These are phyloP conservation scores for Heliconius hewitsoni DNA, from an alignment of 1,140 invertebrate species.

Conservation along the genomic window DNA sequence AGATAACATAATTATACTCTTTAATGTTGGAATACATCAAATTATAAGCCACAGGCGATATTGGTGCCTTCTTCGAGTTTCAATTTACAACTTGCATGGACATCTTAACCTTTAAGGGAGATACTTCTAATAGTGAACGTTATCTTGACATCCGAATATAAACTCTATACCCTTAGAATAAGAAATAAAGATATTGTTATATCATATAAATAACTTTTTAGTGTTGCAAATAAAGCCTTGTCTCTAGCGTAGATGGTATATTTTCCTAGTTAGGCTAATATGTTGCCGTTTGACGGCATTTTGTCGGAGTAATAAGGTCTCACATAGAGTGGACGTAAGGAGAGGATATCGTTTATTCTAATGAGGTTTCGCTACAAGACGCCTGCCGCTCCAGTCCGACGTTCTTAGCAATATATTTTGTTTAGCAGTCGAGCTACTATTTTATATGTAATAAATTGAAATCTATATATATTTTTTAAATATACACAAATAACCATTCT, in stretches of 20 bases:
- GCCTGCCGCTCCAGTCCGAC: slow-evolving; percentile 52
- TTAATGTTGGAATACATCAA: background rate
- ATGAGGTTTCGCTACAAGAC: slow-evolving; percentile 73
- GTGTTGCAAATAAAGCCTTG: slow-evolving; percentile 48
- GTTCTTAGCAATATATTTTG: slow-evolving; percentile 45
- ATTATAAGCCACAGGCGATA: slow-evolving; percentile 44
- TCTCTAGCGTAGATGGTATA: slow-evolving; percentile 41
- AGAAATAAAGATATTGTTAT: slow-evolving; percentile 52
- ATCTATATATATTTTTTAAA: background rate
- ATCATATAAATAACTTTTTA: slow-evolving; percentile 16
- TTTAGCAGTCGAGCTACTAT: slow-evolving; percentile 46
- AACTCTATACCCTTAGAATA: slow-evolving; percentile 52
- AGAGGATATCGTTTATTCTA: slow-evolving; percentile 81
- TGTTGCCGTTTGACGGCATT: slow-evolving; percentile 73
- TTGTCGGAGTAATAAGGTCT: slow-evolving; percentile 80
- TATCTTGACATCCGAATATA: slow-evolving; percentile 53
- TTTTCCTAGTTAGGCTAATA: slow-evolving; percentile 37
- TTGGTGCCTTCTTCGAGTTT: slow-evolving; percentile 65
- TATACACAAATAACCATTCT: background rate
- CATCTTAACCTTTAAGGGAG: slow-evolving; percentile 69
- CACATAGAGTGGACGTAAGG: slow-evolving; percentile 76
- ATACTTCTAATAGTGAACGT: slow-evolving; percentile 56
- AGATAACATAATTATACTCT: no score
- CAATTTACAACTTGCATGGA: slow-evolving; percentile 76
- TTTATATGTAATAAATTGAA: slow-evolving; percentile 21